These are phyloP conservation scores for Acanthosepion pharaonis DNA, from an alignment of 2,888 invertebrate species.

Conservation along the genomic window DNA sequence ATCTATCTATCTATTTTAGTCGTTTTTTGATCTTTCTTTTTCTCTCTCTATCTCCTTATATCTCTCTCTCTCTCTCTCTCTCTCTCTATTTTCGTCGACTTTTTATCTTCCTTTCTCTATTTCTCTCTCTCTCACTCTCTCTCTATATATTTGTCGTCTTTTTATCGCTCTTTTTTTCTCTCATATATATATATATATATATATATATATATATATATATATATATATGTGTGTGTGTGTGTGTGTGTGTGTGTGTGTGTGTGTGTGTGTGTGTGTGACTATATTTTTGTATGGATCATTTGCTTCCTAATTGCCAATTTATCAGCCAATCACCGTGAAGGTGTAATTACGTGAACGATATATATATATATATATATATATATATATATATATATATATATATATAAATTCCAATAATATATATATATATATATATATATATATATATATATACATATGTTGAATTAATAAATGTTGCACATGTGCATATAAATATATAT, in stretches of 20 bases:
- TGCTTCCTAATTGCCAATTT: neutral
- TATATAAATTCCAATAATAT: neutral
- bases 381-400: neutral
- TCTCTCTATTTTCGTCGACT: constrained; percentile 34
- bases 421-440: neutral
- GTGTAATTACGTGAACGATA: neutral
- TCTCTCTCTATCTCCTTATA: constrained; percentile 35
- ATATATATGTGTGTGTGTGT: neutral
- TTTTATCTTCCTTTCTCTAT: constrained; percentile 39
- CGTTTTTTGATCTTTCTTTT: neutral
- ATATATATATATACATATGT: too few species aligned
- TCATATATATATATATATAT: constrained; percentile 37
- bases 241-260: neutral
- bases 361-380: neutral
- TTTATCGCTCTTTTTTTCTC: neutral
- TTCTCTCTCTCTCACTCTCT: neutral
- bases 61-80: constrained; percentile 45
- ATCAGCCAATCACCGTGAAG: neutral
- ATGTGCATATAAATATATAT: too few species aligned
- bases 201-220: neutral
- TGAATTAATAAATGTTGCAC: too few species aligned
- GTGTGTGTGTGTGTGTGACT: neutral
- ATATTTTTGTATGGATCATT: neutral
- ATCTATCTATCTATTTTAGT: too few species aligned
- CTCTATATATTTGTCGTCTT: neutral